A percentile compares a stretch with the other conserved stretches of the same genome.
Evolutionary conservation across 2,888 invertebrate genomes (phyloP).

Genomic region (Epiblema foenella): DNA sequence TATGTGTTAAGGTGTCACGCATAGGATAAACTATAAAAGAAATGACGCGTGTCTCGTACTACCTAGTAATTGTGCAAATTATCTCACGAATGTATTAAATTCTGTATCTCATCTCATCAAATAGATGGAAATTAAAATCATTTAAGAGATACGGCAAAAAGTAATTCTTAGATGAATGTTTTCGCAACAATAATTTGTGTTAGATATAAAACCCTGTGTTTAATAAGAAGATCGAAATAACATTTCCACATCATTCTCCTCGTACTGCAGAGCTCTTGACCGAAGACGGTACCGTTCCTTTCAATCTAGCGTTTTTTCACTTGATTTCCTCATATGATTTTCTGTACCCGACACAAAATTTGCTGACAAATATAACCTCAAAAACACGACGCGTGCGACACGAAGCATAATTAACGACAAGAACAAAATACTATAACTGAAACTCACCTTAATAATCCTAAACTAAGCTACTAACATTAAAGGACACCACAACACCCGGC

Average conservation of each 20-base stretch:
- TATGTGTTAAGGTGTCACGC: background rate
- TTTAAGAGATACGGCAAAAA: too few species aligned
- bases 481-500: slow-evolving; percentile 56
- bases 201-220: too few species aligned
- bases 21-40: too few species aligned
- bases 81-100: too few species aligned
- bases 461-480: slow-evolving; percentile 29
- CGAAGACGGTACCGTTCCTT: too few species aligned
- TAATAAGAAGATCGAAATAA: background rate
- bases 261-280: too few species aligned
- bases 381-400: background rate
- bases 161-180: too few species aligned
- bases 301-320: too few species aligned
- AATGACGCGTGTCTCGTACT: background rate
- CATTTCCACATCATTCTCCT: background rate
- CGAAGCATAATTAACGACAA: background rate
- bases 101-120: background rate
- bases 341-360: background rate
- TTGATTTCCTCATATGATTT: too few species aligned
- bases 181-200: too few species aligned
- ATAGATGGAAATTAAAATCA: too few species aligned
- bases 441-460: slow-evolving; percentile 40
- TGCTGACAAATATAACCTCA: slow-evolving; percentile 7
- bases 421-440: slow-evolving; percentile 4
- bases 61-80: background rate